Base-by-base conservation (phyloP, 53 echinoderm and acorn worm species). In the Echinarachnius parma region DNA sequence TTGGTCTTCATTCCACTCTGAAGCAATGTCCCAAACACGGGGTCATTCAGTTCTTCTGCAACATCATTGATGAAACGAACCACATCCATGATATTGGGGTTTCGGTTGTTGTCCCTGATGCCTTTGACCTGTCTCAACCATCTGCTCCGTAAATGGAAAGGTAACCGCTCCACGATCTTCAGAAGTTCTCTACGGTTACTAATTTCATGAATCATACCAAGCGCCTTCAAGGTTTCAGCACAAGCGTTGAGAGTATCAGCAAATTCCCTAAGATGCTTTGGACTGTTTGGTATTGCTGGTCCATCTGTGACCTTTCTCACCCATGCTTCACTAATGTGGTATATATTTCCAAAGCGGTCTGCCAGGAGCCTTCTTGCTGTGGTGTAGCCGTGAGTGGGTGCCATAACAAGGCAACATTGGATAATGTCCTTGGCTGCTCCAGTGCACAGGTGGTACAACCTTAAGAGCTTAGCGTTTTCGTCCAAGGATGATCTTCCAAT, bases 181-280 rank as follows among this genome's bases (percentile, higher is more conserved):
- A 23, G 34, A 5, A 33, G 39, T 28, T 61, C 77, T 34, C 45
- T 9, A 9, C 53, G 72, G 11, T 48, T 82, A 16, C 32, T 36
- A 27, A 75, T 44, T 69, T 61, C 69, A 5, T 57, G 24, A 7
- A 39, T 9, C 42, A 39, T 39, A 9, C 83, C 83, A 83, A 77
- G 42, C 20, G 83, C 77, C 37, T 32, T 45, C 3, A 83, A 39
- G 21, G 83, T 78, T 20, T 83, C 83, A 8, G 22, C 19, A 49
- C 59, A 78, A 34, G 62, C 27, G 29, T 76, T 75, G 10, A 82
- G 66, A 22, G 62, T 56, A 77, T 76, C 82, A 11, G 82, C 82
- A 53, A 63, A 76, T 36, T 62, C 64, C 58, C 76, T 39, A 5
- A 82, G 64, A 9, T 39, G 7, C 13, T 39, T 39, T 7, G 7